Evolutionary conservation across 2,888 invertebrate species (phyloP), one percentile per base, ranked within the genome.

Genomic region (Ephialtes manifestator): DNA sequence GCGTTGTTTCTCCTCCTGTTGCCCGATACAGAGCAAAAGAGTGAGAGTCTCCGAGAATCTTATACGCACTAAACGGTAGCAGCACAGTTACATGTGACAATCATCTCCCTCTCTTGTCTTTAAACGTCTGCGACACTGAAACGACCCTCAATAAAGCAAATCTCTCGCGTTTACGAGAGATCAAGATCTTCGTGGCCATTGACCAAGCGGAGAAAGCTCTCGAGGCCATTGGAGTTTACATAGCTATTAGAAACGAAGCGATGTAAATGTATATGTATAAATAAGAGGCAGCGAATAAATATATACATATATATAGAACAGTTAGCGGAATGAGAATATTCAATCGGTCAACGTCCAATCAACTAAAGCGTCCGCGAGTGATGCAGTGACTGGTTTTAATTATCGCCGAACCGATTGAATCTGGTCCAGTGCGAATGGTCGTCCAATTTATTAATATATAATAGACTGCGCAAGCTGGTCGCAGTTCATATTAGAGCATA

Each of bases 1-100:
- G 84, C 84, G 84, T 82, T 84, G 85, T 79, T 82, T 53, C 86
- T 86, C 18, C 18, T 65, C 13, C 20, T 20, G 15, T 46, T 28
- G 46, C 7, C n/a, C n/a, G 35, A 31, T 15, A 18, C 2, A 63
- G 13, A 2, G 20, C 11, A 24, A 24, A 10, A 55, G 55, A 58
- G 58, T 58, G 28, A n/a, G 31, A 35, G 35, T 31, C 24, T 58
- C 39, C 28, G 58, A 58, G 13, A 24, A 15, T 58, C 58, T 24
- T 28, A 13, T 35, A 35, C 35, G 35, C 60, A 18, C 18, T 31
- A 8, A 63, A 18, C n/a, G 60, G 15, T 63, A 35, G 7, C 18
- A 35, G n/a, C 20, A 35, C 18, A 35, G 60, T 35, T 35, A 7
- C 20, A 35, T 18, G 35, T 7, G 60, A 35, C 60, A 10, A 31